A percentile compares a stretch with the other conserved stretches of the same genome.
These are phyloP conservation scores for Argopecten irradians DNA, from an alignment of 1,140 invertebrate species.

Conservation along the genomic window DNA sequence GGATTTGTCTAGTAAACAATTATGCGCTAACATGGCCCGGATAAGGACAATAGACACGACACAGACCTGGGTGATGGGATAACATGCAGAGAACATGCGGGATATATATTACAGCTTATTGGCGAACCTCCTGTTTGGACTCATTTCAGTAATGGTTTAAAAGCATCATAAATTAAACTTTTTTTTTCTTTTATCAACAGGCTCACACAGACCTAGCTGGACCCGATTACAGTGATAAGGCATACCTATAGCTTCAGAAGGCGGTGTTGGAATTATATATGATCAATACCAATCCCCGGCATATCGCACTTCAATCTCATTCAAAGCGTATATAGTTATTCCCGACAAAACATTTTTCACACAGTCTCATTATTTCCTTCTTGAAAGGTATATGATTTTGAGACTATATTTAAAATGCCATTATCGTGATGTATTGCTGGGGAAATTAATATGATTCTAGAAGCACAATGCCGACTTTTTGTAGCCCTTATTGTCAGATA, in stretches of 20 bases:
- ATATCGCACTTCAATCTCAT: background rate
- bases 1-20: background rate
- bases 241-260: background rate
- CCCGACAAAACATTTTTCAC: background rate
- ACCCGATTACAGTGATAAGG: background rate
- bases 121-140: background rate
- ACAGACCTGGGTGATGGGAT: background rate
- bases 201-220: background rate
- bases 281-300: background rate
- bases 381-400: background rate
- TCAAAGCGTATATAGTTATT: background rate
- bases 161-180: background rate
- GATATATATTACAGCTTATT: background rate
- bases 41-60: background rate
- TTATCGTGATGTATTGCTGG: background rate
- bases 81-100: background rate
- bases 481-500: background rate
- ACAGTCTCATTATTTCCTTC: background rate
- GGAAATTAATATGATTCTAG: background rate
- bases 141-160: conserved; percentile 7
- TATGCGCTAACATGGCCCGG: background rate
- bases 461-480: background rate
- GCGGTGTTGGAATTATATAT: background rate
- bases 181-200: conserved; percentile 9
- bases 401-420: background rate